These are phyloP conservation scores for Rhinopomastus cyanomelas DNA, from an alignment of 2,113 vertebrate genomes.

Conservation along the genomic window DNA sequence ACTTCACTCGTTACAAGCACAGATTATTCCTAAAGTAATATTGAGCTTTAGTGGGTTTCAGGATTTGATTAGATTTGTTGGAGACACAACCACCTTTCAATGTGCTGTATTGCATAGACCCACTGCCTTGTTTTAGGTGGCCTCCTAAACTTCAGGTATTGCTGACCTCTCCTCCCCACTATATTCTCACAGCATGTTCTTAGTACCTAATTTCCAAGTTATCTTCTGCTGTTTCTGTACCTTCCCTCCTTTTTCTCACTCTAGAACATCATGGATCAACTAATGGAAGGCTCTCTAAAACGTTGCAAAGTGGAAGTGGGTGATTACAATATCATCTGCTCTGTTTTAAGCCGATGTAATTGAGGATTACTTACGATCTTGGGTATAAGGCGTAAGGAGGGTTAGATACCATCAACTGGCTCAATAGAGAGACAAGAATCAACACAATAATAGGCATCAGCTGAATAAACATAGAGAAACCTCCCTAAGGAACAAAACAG, in stretches of 20 bases:
- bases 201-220: not conserved
- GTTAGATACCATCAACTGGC: constrained; percentile 96
- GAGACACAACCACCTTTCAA: not conserved
- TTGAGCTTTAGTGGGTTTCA: not conserved
- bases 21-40: not conserved
- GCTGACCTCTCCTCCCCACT: not conserved
- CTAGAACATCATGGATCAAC: not conserved
- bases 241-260: not conserved
- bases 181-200: not conserved
- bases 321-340: not conserved
- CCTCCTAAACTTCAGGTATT: not conserved
- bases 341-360: not conserved
- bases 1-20: not conserved
- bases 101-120: not conserved
- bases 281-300: not conserved
- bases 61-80: not conserved
- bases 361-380: constrained; percentile 84
- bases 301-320: not conserved
- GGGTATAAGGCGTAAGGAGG: constrained; percentile 94
- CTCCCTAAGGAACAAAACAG: constrained; percentile 81
- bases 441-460: constrained; percentile 95
- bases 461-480: constrained; percentile 98
- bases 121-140: not conserved
- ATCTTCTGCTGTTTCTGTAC: not conserved
- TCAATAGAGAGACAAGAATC: constrained; percentile 93